Base-by-base conservation (phyloP, 2,797 vertebrate genomes). In the Cyprinodon diabolis region DNA sequence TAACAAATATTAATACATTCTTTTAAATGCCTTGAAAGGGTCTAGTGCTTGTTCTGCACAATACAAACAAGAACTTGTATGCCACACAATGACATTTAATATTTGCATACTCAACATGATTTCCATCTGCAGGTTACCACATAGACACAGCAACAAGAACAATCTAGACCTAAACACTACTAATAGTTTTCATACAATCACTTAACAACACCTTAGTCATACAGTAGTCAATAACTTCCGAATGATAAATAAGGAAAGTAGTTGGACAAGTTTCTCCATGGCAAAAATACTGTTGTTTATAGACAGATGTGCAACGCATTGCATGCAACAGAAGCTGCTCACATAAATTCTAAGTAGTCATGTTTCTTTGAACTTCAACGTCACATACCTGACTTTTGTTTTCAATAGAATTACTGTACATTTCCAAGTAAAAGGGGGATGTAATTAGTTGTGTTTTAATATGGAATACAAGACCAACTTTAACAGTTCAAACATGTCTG, bases 251-350 rank as follows among this genome's bases (percentile, higher is more conserved):
- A 48, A 49, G 23, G n/a, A 12, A 84, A 75, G 89, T 8, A 17
- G 86, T 82, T 23, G 47, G 73, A 86, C 87, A 81, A 78, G 88
- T 91, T 92, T 82, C 69, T 77, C 2, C 17, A 13, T 63, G 75
- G 60, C 60, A 71, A 69, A 75, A 60, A 80, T 30, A 51, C 74
- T 49, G 49, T 69, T 76, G 66, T 72, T 78, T 40, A 66, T 66
- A 12, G 70, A 80, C 43, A 75, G 76, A 63, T 56, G 83, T 66
- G 76, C 21, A 74, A 43, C 14, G 14, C 1, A 2, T 37, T 43
- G 57, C 72, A 66, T 48, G 71, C 43, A 71, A 73, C 10, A 48
- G 68, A 69, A n/a, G 77, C 80, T 52, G 80, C 80, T 56, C 75
- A 60, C 68, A 4, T 30, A 77, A 35, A 43, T 74, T 78, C 40